Conservation (phyloP, 2,888 invertebrate genomes). For the Andrena bucephala region DNA sequence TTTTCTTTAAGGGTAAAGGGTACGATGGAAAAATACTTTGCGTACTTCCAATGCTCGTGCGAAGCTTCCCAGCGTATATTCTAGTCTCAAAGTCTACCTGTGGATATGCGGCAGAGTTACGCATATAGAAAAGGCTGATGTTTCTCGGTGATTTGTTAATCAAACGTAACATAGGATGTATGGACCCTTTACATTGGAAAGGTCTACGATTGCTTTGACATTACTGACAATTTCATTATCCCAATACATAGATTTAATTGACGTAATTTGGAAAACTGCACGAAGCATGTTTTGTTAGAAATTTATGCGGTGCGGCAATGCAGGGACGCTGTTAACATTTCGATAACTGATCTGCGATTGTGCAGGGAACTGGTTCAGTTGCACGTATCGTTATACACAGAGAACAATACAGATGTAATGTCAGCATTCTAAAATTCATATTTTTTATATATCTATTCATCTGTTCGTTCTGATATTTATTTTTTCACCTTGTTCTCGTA, state of each 20-base stretch:
- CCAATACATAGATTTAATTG: conserved; percentile 53
- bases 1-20: conserved; percentile 47
- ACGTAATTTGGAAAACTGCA: conserved; percentile 71
- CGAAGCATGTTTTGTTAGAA: conserved; percentile 55
- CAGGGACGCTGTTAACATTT: conserved; percentile 65
- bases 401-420: conserved; percentile 62
- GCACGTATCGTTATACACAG: conserved; percentile 60
- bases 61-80: conserved; percentile 52
- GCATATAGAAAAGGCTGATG: conserved; percentile 53
- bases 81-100: conserved; percentile 51
- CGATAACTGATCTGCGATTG: conserved; percentile 59
- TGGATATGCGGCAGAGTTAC: conserved; percentile 41
- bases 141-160: conserved; percentile 53
- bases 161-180: conserved; percentile 50
- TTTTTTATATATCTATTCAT: conserved; percentile 62
- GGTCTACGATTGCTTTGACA: conserved; percentile 64
- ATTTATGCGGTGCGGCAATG: conserved; percentile 67
- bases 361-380: conserved; percentile 58
- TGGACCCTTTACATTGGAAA: conserved; percentile 67
- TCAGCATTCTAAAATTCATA: conserved; percentile 62
- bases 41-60: conserved; percentile 45
- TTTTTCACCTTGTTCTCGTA: conserved; percentile 64
- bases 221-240: conserved; percentile 58
- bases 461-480: conserved; percentile 52
- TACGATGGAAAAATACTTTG: conserved; percentile 44